Evolutionary conservation across 2,888 invertebrate genomes (phyloP).

Genomic region (Willowsia nigromaculata): DNA sequence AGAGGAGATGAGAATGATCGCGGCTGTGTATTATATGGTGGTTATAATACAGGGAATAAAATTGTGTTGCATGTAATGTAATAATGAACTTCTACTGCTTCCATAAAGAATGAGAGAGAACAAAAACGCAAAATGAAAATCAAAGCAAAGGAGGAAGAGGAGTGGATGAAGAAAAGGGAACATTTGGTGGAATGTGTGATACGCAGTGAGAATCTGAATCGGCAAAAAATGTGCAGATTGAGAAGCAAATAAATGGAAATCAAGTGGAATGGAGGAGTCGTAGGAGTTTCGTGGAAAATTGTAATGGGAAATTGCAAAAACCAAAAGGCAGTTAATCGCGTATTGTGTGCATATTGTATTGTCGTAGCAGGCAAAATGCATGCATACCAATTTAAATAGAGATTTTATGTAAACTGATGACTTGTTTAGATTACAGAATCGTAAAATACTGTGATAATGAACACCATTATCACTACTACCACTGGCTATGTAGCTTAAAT

Average conservation of each 20-base stretch:
- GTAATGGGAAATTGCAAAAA: background rate
- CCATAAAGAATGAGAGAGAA: too few species aligned
- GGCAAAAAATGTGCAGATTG: background rate
- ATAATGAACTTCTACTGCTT: background rate
- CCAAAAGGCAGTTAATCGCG: background rate
- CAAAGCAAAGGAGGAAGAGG: background rate
- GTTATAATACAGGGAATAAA: background rate
- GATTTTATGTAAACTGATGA: constrained; percentile 7
- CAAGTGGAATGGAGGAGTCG: background rate
- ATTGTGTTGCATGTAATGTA: background rate
- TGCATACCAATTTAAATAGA: background rate
- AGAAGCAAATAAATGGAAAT: background rate
- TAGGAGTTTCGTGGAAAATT: background rate
- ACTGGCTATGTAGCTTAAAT: too few species aligned
- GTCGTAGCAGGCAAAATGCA: background rate
- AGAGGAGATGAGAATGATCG: background rate
- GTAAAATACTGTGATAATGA: constrained; percentile 1
- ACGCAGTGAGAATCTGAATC: background rate
- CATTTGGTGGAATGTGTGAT: too few species aligned
- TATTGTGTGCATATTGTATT: background rate
- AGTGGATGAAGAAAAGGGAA: background rate
- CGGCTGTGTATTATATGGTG: too few species aligned
- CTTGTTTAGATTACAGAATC: constrained; percentile 7
- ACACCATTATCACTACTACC: background rate
- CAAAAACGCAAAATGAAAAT: background rate